Evolutionary conservation across 2,113 vertebrate species (phyloP).

Genomic region (Pitta sordida): DNA sequence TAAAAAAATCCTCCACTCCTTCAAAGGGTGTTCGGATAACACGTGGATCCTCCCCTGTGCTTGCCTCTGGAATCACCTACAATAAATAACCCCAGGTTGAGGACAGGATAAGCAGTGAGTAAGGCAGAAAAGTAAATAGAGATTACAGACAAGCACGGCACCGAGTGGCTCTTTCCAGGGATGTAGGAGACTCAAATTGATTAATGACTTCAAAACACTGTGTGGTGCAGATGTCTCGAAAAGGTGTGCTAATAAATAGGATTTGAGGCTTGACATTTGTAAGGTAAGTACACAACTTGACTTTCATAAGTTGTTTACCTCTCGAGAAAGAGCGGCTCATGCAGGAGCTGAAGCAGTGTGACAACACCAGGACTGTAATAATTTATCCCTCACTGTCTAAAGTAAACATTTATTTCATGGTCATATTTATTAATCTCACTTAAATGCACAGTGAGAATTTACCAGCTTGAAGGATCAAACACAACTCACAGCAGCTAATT

Average conservation of each 20-base stretch:
- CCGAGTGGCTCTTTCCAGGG: neutral
- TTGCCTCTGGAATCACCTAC: constrained; percentile 92
- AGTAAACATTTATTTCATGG: constrained; percentile 11
- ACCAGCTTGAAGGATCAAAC: neutral
- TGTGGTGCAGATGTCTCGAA: neutral
- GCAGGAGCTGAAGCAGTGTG: neutral
- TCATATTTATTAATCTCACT: constrained; percentile 45
- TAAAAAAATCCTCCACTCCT: constrained; percentile 89
- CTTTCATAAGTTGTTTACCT: neutral
- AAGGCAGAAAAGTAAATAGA: neutral
- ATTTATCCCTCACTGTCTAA: constrained; percentile 1
- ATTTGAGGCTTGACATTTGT: constrained; percentile 6
- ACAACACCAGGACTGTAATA: neutral
- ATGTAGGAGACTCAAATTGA: neutral
- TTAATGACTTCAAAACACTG: neutral
- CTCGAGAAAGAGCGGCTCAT: neutral
- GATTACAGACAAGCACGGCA: fast-evolving
- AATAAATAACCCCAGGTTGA: constrained; percentile 18
- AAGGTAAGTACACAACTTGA: neutral
- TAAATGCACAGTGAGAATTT: neutral
- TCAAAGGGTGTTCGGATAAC: constrained; percentile 82
- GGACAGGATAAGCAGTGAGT: neutral
- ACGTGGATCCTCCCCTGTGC: constrained; percentile 79
- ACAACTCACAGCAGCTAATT: constrained; percentile 4
- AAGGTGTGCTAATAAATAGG: neutral